A percentile compares a stretch with the other conserved stretches of the same genome.
phyloP scores from a whole-genome alignment of 2,888 invertebrate species.

The Dorcus parallelipipedus region DNA sequence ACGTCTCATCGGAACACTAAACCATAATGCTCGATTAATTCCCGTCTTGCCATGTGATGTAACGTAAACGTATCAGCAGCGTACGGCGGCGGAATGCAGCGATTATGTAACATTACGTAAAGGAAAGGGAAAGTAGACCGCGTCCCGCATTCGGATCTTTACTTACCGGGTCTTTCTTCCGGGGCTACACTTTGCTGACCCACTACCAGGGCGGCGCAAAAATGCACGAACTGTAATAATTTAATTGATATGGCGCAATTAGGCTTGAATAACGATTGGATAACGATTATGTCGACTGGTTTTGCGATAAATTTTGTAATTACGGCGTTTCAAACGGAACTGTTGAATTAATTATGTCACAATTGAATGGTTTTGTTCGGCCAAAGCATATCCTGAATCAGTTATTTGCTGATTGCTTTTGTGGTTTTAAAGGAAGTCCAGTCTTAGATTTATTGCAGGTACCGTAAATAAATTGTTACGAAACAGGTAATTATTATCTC shows the following conservation, averaged over 20 bases:
- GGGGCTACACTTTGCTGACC: conserved; percentile 25
- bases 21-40: neutral
- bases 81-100: conserved; percentile 18
- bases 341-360: neutral
- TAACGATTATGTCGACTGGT: conserved; percentile 1
- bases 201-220: conserved; percentile 21
- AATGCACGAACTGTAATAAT: conserved; percentile 4
- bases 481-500: too few relatives aligned
- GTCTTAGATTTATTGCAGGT: too few relatives aligned
- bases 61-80: neutral
- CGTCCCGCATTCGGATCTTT: conserved; percentile 44
- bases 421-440: neutral
- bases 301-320: neutral
- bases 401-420: neutral
- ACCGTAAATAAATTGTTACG: too few relatives aligned
- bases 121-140: conserved; percentile 46
- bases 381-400: neutral
- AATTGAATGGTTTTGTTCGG: too few relatives aligned
- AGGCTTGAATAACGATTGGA: neutral
- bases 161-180: conserved; percentile 30
- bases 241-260: neutral
- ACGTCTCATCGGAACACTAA: neutral
- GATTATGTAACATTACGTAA: conserved; percentile 43
- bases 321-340: neutral
- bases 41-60: neutral